Evolutionary conservation across 2,888 invertebrate species (phyloP), one percentile per base, ranked within the genome.

Genomic region (Coelinius sp.): DNA sequence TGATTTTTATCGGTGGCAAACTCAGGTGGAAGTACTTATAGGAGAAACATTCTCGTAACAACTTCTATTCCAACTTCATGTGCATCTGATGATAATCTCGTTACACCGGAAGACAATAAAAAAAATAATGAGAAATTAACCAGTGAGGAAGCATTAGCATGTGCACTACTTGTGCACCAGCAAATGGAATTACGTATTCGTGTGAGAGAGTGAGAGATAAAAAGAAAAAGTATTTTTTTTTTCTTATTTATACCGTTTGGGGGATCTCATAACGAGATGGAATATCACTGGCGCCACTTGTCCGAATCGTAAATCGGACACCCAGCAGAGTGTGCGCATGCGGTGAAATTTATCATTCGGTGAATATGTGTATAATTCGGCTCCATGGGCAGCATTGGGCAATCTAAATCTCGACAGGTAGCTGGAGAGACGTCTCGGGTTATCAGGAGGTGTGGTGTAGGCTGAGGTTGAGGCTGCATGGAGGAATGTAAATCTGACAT

Each of bases 321-420:
- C 20, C 8, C 2, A 17, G 6, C 22, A 1, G n/a, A n/a, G n/a
- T 41, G n/a, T 41, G 62, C 64, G 74, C 68, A 68, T 71, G 68
- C 38, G 76, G 80, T 77, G 79, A 81, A 80, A 81, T 79, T 80
- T 78, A 75, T 77, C 70, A 68, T 3, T 20, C 68, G 8, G 17
- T 35, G 14, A 12, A 46, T 0, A 38, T 27, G 12, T 25, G 12
- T 44, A 41, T 5, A 41, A n/a, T 41, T n/a, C 12, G 41, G n/a
- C 7, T 41, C 14, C 14, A 41, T n/a, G n/a, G 7, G 20, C 49
- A 5, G 4, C 20, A 49, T 49, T 49, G 49, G 6, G 20, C n/a
- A 49, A 49, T 20, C 49, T 49, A 49, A 41, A 41, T 41, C 41
- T n/a, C 41, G 2, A 64, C 2, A 35, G 22, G 49, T 14, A 31